Conservation (phyloP, 2,888 invertebrate species). For the Pachliopta kotzebuea region DNA sequence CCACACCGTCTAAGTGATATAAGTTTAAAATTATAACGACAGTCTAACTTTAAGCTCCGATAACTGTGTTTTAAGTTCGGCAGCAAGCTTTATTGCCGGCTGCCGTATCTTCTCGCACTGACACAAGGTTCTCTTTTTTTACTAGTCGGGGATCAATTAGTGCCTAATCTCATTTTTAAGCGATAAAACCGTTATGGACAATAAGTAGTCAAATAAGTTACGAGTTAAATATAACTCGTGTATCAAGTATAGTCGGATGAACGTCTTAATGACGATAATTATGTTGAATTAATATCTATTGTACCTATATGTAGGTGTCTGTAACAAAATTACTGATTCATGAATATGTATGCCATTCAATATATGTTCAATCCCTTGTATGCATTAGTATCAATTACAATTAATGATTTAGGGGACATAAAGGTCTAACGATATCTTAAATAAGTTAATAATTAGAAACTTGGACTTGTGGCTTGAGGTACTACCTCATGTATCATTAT, state of each 20-base stretch:
- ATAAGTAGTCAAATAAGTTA: background rate
- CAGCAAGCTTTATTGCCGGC: conserved; percentile 5
- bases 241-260: background rate
- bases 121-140: conserved; percentile 27
- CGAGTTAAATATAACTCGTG: background rate
- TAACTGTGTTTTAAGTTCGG: conserved; percentile 13
- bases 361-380: background rate
- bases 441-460: no score
- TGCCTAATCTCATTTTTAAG: conserved; percentile 16
- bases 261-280: background rate
- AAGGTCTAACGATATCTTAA: background rate
- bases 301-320: background rate
- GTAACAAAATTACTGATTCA: background rate
- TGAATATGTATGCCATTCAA: background rate
- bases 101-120: conserved; percentile 14
- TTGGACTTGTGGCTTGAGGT: no score
- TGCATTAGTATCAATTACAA: conserved; percentile 2
- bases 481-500: no score
- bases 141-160: conserved; percentile 28
- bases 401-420: background rate
- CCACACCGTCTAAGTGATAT: background rate
- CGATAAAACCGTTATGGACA: conserved; percentile 23
- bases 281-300: background rate
- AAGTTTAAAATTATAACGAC: conserved; percentile 14
- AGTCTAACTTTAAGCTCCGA: conserved; percentile 15